Conservation (phyloP, 37 sponge, comb jelly and placozoan genomes). For the Axinella damicornis region DNA sequence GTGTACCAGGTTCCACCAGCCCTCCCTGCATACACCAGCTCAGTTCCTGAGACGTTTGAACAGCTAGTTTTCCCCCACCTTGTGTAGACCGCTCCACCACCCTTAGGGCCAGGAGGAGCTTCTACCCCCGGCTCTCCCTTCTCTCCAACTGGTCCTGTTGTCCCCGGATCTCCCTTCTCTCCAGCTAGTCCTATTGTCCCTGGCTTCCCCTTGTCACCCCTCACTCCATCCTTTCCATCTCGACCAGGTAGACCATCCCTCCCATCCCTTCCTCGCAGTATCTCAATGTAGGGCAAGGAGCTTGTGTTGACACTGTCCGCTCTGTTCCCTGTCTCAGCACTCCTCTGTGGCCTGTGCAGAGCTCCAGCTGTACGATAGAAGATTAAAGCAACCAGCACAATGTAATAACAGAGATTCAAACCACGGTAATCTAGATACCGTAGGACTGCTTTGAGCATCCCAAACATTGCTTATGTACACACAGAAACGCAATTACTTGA, state of each 20-base stretch:
- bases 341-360: too few species aligned
- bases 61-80: constrained; percentile 36
- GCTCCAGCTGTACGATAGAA: too few species aligned
- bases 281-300: neutral
- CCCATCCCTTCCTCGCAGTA: neutral
- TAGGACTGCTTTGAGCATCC: too few species aligned
- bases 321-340: neutral
- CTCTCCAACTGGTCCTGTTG: neutral
- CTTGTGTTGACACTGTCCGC: neutral
- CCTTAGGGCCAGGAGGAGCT: constrained; percentile 7
- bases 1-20: neutral
- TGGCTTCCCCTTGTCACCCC: too few species aligned
- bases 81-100: constrained; percentile 30
- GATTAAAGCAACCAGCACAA: too few species aligned
- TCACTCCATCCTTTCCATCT: neutral
- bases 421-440: too few species aligned
- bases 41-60: constrained; percentile 5
- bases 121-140: neutral
- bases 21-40: constrained; percentile 7
- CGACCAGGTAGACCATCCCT: neutral
- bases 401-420: too few species aligned
- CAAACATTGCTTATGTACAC: too few species aligned
- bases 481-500: too few species aligned
- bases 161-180: too few species aligned
- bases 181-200: too few species aligned